Evolutionary conservation across 92 coral and sea anemone genomes (phyloP), one percentile per base, ranked within the genome.

Genomic region (Ricordea florida): DNA sequence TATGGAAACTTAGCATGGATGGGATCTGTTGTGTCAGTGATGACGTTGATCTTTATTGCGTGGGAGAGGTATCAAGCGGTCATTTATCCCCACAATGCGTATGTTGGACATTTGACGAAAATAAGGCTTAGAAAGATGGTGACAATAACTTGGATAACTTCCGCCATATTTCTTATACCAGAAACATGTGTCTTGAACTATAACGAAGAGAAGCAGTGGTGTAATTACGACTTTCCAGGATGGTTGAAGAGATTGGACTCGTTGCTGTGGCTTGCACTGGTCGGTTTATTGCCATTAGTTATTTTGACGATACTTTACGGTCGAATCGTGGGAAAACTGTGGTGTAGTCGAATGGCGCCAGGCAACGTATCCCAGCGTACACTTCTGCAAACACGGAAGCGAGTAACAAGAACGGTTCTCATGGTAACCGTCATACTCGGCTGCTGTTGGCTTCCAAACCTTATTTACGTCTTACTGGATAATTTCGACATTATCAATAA

Each of bases 31-130:
- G 41, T 40, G 28, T 55, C 62, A 5, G 32, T 55, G 62, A 36
- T 55, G 41, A 55, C 62, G 32, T 11, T 55, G 24, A 30, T 55
- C 37, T 55, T 55, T 27, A 55, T 55, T 55, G 38, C 62, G 18
- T 55, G 62, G 62, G 62, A 55, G 37, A 55, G 62, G 32, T 55
- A 55, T 14, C 32, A 55, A 21, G 62, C 62, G 22, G 40, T 55
- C 20, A 27, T 55, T 11, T 55, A 55, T 55, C 62, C 62, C 40
- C 62, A 30, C 40, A 55, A n/a, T n/a, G 62, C 62, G 28, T 40
- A 16, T 22, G 37, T 6, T 36, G 62, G 16, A 22, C 37, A 30
- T 28, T 55, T 6, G 32, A 55, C 37, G 38, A 22, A 1, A 30
- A 31, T 23, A 55, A 55, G n/a, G 32, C 62, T 55, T 10, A 36